Conservation (phyloP, 2,797 vertebrate genomes). For the Percopsis omiscomaycus region DNA sequence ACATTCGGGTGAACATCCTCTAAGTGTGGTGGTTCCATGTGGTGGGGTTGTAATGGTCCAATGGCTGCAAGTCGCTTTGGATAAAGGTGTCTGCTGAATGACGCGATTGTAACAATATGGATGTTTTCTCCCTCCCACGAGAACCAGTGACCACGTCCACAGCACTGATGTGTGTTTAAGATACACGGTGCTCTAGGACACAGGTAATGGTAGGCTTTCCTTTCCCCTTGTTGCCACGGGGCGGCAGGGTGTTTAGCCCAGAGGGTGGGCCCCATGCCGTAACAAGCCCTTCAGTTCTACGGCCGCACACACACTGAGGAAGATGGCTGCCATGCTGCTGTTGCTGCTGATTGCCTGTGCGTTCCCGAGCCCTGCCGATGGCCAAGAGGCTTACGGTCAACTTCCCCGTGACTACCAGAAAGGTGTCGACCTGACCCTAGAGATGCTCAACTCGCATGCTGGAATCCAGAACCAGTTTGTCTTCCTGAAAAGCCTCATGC, state of each 20-base stretch:
- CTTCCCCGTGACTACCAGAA: slow-evolving; percentile 64
- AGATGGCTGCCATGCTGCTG: slow-evolving; percentile 65
- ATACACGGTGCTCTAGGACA: no score
- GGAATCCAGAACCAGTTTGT: slow-evolving; percentile 64
- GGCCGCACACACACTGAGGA: slow-evolving; percentile 18
- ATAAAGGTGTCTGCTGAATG: no score
- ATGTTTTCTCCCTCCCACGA: no score
- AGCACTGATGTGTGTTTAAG: no score
- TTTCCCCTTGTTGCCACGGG: no score
- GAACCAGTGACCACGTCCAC: no score
- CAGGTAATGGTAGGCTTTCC: no score
- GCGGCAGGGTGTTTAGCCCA: not conserved
- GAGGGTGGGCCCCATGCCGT: slow-evolving; percentile 20
- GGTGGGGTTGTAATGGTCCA: no score
- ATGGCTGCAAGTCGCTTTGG: no score
- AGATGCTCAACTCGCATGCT: slow-evolving; percentile 52
- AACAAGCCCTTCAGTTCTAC: slow-evolving; percentile 7
- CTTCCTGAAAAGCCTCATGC: slow-evolving; percentile 57
- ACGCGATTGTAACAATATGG: no score
- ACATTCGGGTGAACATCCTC: no score
- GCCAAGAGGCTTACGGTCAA: slow-evolving; percentile 49
- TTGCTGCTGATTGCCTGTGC: slow-evolving; percentile 51
- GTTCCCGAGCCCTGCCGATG: slow-evolving; percentile 31
- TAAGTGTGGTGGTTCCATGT: no score
- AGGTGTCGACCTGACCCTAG: slow-evolving; percentile 70